Conservation (phyloP, 1,140 invertebrate genomes). For the Drosophila littoralis region DNA sequence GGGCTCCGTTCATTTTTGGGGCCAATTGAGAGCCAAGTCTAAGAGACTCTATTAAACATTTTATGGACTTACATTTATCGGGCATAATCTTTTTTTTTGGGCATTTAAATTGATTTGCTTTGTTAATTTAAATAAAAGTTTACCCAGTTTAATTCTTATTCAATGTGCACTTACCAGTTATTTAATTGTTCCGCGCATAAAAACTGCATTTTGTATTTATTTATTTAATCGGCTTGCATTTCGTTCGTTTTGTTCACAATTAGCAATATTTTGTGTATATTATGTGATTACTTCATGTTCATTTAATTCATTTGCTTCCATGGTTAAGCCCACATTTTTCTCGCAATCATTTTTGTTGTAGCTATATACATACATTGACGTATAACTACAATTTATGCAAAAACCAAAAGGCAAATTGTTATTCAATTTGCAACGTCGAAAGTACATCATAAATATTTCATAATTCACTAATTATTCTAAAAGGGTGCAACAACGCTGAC, state of each 20-base stretch:
- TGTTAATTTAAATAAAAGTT: background rate
- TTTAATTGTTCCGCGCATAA: background rate
- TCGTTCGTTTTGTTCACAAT: conserved; percentile 39
- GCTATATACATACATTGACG: conserved; percentile 25
- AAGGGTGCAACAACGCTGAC: conserved; percentile 62
- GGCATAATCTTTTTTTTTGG: background rate
- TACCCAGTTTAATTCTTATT: background rate
- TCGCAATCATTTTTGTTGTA: conserved; percentile 8
- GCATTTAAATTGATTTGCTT: background rate
- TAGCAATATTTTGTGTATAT: conserved; percentile 25
- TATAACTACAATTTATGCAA: conserved; percentile 28
- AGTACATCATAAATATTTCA: conserved; percentile 56
- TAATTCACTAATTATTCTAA: conserved; percentile 62
- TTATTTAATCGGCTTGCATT: conserved; percentile 38
- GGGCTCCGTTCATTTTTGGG: conserved; percentile 3
- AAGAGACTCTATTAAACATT: background rate
- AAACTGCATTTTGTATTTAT: conserved; percentile 40
- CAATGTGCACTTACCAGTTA: background rate
- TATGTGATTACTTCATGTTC: conserved; percentile 6
- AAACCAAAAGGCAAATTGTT: conserved; percentile 31
- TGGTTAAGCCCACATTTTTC: conserved; percentile 12
- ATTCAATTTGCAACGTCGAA: conserved; percentile 29
- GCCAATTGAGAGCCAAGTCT: conserved; percentile 18
- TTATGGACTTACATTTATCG: background rate
- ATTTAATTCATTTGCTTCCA: conserved; percentile 26